Percentiles rank a stretch among this genome's conserved stretches.
phyloP scores from a whole-genome alignment of 2,888 invertebrate genomes.

The Chrysolina oricalcia region DNA sequence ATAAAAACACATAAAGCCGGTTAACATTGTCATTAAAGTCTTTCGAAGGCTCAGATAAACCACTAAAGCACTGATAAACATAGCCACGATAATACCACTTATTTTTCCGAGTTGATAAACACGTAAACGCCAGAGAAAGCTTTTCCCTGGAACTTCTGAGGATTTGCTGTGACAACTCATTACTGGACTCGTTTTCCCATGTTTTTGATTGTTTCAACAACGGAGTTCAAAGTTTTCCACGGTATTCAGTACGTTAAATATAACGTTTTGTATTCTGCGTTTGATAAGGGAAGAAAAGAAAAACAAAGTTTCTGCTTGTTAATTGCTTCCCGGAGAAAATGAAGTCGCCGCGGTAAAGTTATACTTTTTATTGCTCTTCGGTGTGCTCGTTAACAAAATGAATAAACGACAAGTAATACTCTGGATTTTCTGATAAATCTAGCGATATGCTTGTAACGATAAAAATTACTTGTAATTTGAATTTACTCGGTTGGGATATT shows the following conservation, averaged over 20 bases:
- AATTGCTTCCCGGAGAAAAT: constrained; percentile 14
- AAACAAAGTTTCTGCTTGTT: constrained; percentile 12
- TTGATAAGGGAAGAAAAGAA: constrained; percentile 4
- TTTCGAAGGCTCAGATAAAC: constrained; percentile 59
- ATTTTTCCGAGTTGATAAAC: constrained; percentile 60
- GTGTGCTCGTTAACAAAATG: not conserved
- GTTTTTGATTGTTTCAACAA: constrained; percentile 45
- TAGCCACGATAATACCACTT: constrained; percentile 50
- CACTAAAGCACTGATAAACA: constrained; percentile 60
- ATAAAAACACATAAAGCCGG: constrained; percentile 61
- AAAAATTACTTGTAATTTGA: too few species aligned
- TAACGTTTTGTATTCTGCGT: constrained; percentile 26
- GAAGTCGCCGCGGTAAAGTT: not conserved
- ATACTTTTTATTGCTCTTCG: not conserved
- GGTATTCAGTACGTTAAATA: constrained; percentile 41
- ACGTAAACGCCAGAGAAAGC: constrained; percentile 52
- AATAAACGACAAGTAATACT: not conserved
- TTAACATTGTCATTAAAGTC: constrained; percentile 62
- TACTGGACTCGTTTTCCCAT: constrained; percentile 35
- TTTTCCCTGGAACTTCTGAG: constrained; percentile 33
- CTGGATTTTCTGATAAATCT: not conserved
- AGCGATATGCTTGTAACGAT: too few species aligned
- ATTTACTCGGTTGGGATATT: too few species aligned
- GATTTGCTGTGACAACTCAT: constrained; percentile 40
- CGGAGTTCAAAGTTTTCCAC: constrained; percentile 41